Conservation (phyloP, 2,888 invertebrate species). For the Lepas anatifera region DNA sequence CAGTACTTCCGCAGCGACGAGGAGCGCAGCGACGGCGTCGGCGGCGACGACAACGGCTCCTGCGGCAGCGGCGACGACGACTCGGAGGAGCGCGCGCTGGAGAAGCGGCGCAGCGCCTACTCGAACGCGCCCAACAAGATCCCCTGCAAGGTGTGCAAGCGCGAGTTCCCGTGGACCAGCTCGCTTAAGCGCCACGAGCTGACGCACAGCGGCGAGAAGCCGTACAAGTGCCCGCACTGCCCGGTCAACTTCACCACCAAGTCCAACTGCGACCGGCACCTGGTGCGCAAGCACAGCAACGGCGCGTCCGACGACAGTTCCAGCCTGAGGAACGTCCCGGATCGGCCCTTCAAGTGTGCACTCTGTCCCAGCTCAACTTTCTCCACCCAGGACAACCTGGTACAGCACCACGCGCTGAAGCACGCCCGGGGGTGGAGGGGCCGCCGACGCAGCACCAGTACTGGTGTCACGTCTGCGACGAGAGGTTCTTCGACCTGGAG, state of each 20-base stretch:
- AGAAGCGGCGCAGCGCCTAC: constrained; percentile 85
- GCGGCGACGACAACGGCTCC: constrained; percentile 24
- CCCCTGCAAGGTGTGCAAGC: constrained; percentile 80
- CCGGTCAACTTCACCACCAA: constrained; percentile 90
- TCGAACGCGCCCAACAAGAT: constrained; percentile 89
- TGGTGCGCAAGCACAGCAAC: constrained; percentile 68
- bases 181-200: constrained; percentile 86
- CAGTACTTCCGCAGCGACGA: constrained; percentile 45
- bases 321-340: constrained; percentile 54
- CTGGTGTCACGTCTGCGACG: constrained; percentile 87
- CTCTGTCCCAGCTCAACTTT: constrained; percentile 72
- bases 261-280: constrained; percentile 90
- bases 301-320: constrained; percentile 35
- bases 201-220: constrained; percentile 91
- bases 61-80: constrained; percentile 45
- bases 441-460: constrained; percentile 38
- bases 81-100: constrained; percentile 42
- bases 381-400: constrained; percentile 60
- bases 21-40: constrained; percentile 24
- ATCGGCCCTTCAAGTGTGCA: constrained; percentile 64
- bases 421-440: constrained; percentile 35
- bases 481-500: constrained; percentile 62
- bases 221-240: constrained; percentile 88
- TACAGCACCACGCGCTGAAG: constrained; percentile 61
- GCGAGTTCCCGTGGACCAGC: constrained; percentile 94